These are phyloP conservation scores for Centrocercus urophasianus DNA, from an alignment of 2,113 vertebrate genomes.

Conservation along the genomic window DNA sequence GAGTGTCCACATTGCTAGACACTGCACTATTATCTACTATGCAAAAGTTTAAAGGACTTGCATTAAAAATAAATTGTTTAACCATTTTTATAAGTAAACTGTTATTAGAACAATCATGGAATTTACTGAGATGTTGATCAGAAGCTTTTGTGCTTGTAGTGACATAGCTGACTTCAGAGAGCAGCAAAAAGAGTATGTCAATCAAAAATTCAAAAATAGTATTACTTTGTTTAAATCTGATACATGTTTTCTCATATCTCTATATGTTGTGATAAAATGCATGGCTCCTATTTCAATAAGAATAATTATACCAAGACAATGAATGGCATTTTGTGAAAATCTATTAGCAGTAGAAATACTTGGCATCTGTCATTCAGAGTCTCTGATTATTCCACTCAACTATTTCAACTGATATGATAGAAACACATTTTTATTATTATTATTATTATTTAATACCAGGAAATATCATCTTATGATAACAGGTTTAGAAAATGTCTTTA, in stretches of 20 bases:
- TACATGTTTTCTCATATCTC: neutral
- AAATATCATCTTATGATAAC: neutral
- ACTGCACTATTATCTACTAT: neutral
- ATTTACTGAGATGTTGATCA: neutral
- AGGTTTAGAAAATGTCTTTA: neutral
- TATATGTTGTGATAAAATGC: neutral
- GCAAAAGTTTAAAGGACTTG: neutral
- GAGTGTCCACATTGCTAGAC: neutral
- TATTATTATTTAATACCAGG: neutral
- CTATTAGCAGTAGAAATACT: neutral
- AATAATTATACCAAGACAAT: neutral
- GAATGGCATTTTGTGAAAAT: conserved; percentile 3
- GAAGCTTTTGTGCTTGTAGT: neutral
- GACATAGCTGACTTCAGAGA: neutral
- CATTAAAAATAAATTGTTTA: neutral
- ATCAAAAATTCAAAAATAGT: conserved; percentile 1
- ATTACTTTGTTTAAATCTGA: neutral
- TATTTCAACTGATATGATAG: neutral
- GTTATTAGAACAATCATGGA: neutral
- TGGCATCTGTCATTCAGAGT: neutral
- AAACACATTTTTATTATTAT: neutral
- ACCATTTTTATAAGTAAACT: neutral
- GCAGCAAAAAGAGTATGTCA: neutral
- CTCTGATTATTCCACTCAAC: neutral
- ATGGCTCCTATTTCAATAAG: neutral